Percentiles rank a stretch among this genome's conserved stretches.
phyloP scores from a whole-genome alignment of 2,888 invertebrate genomes.

The Rotaria macrura region DNA sequence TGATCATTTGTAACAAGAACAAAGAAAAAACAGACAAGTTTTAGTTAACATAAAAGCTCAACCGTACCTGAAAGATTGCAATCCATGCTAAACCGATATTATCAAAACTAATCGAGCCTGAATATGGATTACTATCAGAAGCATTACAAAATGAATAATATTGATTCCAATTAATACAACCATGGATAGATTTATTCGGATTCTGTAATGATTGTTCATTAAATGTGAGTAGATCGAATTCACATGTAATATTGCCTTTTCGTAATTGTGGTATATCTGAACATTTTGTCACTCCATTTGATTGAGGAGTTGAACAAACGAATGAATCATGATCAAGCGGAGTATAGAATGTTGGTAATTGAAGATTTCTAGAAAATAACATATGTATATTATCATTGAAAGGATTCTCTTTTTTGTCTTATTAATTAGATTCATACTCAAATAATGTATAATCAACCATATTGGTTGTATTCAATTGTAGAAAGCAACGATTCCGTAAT shows the following conservation, averaged over 20 bases:
- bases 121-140: conserved; percentile 87
- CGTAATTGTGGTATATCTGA: conserved; percentile 10
- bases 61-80: conserved; percentile 83
- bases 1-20: too few species aligned
- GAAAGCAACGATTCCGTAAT: conserved; percentile 79
- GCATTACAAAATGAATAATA: conserved; percentile 90
- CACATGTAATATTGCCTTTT: conserved; percentile 1
- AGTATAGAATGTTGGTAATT: neutral
- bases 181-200: conserved; percentile 37
- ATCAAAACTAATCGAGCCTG: conserved; percentile 97
- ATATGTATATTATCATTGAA: neutral
- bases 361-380: conserved; percentile 36
- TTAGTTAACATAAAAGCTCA: neutral
- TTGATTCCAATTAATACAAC: conserved; percentile 93
- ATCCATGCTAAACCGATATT: conserved; percentile 99
- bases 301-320: conserved; percentile 83
- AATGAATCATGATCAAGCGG: conserved; percentile 64
- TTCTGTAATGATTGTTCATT: neutral
- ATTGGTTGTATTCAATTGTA: conserved; percentile 57
- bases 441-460: neutral
- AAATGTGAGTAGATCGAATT: neutral
- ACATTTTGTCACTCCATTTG: conserved; percentile 59
- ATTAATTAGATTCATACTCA: conserved; percentile 10
- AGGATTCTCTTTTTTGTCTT: neutral
- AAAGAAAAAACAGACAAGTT: too few species aligned